A percentile compares a stretch with the other conserved stretches of the same genome.
Conservation (phyloP, 2,113 vertebrate genomes). For the Gallinago media region DNA sequence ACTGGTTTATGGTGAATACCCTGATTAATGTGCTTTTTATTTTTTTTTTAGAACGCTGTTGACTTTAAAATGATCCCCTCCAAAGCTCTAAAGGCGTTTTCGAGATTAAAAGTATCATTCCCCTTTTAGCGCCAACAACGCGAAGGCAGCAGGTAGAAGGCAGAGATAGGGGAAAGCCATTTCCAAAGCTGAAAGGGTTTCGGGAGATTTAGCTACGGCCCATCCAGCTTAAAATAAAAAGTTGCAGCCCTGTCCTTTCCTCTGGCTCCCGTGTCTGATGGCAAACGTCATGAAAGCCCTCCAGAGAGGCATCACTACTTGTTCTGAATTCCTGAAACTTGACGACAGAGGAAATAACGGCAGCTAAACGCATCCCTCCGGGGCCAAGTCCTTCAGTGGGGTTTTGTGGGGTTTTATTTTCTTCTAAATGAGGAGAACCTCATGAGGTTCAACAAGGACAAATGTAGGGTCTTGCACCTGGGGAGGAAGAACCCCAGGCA, state of each 20-base stretch:
- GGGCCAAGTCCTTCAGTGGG: not conserved
- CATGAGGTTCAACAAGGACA: too few relatives aligned
- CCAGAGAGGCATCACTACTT: not conserved
- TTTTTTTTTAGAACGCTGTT: conserved; percentile 9
- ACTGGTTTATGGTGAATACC: conserved; percentile 6
- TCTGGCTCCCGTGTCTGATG: conserved; percentile 11
- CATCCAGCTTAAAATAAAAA: conserved; percentile 66
- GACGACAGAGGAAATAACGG: conserved; percentile 34
- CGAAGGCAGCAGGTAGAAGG: conserved; percentile 37
- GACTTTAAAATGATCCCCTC: conserved; percentile 48
- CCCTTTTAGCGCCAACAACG: conserved; percentile 28
- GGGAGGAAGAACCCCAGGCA: too few relatives aligned
- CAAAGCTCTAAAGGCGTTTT: conserved; percentile 42
- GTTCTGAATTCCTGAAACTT: conserved; percentile 51
- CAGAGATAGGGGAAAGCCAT: conserved; percentile 46
- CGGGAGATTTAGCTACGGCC: conserved; percentile 57
- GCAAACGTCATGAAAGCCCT: conserved; percentile 53
- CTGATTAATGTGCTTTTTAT: not conserved
- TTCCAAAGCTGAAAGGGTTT: conserved; percentile 58
- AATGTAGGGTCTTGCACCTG: too few relatives aligned
- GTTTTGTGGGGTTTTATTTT: not conserved
- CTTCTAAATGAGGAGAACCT: too few relatives aligned
- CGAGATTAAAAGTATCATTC: conserved; percentile 55
- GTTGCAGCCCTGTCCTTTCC: conserved; percentile 49
- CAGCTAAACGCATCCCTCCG: not conserved